These are phyloP conservation scores for Rhabdomys pumilio DNA, from an alignment of 2,797 vertebrate genomes.

Conservation along the genomic window DNA sequence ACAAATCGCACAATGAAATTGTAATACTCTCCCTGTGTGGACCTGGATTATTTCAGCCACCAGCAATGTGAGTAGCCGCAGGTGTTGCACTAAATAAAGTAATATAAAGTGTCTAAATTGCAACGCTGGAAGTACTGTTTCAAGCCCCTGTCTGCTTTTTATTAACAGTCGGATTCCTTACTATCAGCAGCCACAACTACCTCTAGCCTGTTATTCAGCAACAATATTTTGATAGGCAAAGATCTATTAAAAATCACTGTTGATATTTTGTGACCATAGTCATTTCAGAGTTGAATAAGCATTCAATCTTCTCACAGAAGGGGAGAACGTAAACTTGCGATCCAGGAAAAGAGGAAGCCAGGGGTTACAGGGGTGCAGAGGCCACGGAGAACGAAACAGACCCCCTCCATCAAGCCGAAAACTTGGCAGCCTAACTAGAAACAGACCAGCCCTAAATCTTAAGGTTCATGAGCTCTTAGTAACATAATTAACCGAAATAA, in stretches of 20 bases:
- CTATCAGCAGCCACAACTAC: conserved; percentile 91
- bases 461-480: conserved; percentile 90
- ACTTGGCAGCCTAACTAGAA: conserved; percentile 94
- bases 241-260: conserved; percentile 91
- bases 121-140: conserved; percentile 92
- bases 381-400: conserved; percentile 93
- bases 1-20: conserved; percentile 90
- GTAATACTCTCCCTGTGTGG: conserved; percentile 85
- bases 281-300: conserved; percentile 90
- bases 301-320: conserved; percentile 92
- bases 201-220: conserved; percentile 90
- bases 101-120: conserved; percentile 92
- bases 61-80: conserved; percentile 90
- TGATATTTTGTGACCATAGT: conserved; percentile 90
- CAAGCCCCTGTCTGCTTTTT: conserved; percentile 92
- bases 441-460: conserved; percentile 93
- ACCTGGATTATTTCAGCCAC: conserved; percentile 92
- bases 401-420: conserved; percentile 92
- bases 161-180: conserved; percentile 93
- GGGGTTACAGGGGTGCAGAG: conserved; percentile 93
- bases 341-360: conserved; percentile 93
- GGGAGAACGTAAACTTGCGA: conserved; percentile 92
- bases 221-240: conserved; percentile 92
- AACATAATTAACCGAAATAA: conserved; percentile 93
- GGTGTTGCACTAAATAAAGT: conserved; percentile 93